Percentiles rank a stretch among this genome's conserved stretches.
Evolutionary conservation across 2,113 vertebrate species (phyloP).

Genomic region (Sterrhoptilus dennistouni): DNA sequence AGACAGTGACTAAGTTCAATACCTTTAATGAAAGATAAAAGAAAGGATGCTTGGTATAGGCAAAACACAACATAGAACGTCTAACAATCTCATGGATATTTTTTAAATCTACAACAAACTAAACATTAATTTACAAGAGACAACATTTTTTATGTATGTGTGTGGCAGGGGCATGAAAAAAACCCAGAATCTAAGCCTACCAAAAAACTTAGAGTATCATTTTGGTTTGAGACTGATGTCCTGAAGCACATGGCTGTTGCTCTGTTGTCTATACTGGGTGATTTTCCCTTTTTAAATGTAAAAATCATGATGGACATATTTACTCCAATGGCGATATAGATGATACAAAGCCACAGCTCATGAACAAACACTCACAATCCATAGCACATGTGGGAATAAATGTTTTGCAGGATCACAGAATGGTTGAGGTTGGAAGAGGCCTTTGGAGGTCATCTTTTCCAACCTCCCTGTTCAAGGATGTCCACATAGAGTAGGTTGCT

Average conservation of each 20-base stretch:
- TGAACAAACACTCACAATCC: not conserved
- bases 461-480: not conserved
- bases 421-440: not conserved
- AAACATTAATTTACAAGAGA: not conserved
- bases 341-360: not conserved
- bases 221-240: not conserved
- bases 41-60: not conserved
- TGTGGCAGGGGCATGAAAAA: not conserved
- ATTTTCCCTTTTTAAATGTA: not conserved
- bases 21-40: not conserved
- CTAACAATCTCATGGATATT: not conserved
- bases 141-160: not conserved
- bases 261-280: not conserved
- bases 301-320: not conserved
- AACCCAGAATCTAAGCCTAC: not conserved
- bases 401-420: not conserved
- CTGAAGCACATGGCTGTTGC: not conserved
- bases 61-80: not conserved
- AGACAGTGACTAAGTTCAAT: not conserved
- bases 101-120: not conserved
- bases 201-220: not conserved
- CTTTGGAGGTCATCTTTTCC: not conserved
- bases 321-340: not conserved
- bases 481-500: not conserved
- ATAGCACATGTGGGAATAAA: fast-evolving